A percentile compares a stretch with the other conserved stretches of the same genome.
Evolutionary conservation across 2,113 vertebrate species (phyloP).

Genomic region (Oxyura jamaicensis): DNA sequence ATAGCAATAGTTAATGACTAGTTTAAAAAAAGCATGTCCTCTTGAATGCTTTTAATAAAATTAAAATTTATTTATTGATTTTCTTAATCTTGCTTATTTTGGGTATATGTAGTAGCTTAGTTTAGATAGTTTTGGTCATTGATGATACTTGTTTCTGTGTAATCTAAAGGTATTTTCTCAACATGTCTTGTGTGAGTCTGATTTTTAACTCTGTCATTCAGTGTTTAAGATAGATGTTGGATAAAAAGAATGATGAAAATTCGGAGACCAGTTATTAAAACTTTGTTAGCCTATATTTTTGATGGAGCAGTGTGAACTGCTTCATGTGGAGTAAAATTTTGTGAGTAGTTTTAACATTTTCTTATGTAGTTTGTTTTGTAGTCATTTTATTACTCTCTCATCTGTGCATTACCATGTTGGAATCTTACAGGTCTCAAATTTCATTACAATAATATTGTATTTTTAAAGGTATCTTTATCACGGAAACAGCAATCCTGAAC

Average conservation of each 20-base stretch:
- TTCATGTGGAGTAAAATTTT: background rate
- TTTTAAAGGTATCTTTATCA: slow-evolving; percentile 91
- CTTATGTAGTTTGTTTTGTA: background rate
- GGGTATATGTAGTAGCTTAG: background rate
- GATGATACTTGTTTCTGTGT: background rate
- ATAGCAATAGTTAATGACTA: background rate
- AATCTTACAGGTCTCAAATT: background rate
- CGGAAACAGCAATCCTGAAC: slow-evolving; percentile 89
- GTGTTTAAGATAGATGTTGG: background rate
- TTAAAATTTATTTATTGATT: background rate
- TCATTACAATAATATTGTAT: background rate
- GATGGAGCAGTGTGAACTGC: background rate
- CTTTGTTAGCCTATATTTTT: background rate
- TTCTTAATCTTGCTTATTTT: background rate
- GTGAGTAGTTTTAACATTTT: background rate
- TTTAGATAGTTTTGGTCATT: background rate
- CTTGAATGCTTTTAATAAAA: background rate
- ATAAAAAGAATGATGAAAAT: background rate
- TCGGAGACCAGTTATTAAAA: background rate
- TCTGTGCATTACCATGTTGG: background rate
- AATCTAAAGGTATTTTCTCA: background rate
- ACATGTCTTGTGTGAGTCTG: background rate
- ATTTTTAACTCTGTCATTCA: background rate
- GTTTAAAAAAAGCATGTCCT: background rate
- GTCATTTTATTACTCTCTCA: background rate